phyloP scores from a whole-genome alignment of 2,888 invertebrate species.

The Eucriotettix oculatus region DNA sequence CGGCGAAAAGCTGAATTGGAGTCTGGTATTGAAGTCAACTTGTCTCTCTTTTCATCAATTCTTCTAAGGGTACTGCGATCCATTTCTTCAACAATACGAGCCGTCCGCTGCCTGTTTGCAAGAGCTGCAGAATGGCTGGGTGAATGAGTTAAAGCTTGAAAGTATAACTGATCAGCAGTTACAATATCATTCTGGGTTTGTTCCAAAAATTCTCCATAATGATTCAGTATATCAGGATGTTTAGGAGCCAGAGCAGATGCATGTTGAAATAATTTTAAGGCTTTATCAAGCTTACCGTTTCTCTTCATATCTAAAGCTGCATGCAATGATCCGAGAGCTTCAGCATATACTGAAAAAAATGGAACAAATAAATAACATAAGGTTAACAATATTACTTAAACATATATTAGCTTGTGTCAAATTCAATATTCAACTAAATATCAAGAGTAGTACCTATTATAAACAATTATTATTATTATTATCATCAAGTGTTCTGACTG shows the following conservation, averaged over 20 bases:
- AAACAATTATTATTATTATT: neutral
- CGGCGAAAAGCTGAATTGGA: slow-evolving; percentile 62
- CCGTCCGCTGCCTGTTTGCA: slow-evolving; percentile 66
- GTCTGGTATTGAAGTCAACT: slow-evolving; percentile 65
- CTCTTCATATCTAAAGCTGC: slow-evolving; percentile 73
- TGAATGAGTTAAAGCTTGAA: slow-evolving; percentile 63
- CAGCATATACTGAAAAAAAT: slow-evolving; percentile 24
- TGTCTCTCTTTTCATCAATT: slow-evolving; percentile 72
- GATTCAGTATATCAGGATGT: slow-evolving; percentile 48
- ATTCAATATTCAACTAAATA: neutral
- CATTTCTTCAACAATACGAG: slow-evolving; percentile 74
- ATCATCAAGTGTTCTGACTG: too few species aligned
- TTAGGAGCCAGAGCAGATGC: slow-evolving; percentile 80
- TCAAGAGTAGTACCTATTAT: neutral
- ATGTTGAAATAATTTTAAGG: slow-evolving; percentile 73
- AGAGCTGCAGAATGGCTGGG: slow-evolving; percentile 49
- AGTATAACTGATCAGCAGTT: slow-evolving; percentile 80
- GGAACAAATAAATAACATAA: neutral
- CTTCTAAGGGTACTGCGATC: slow-evolving; percentile 61
- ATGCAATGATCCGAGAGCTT: slow-evolving; percentile 71
- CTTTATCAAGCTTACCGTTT: slow-evolving; percentile 69
- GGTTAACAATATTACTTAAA: neutral
- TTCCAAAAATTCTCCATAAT: slow-evolving; percentile 83
- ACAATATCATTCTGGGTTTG: slow-evolving; percentile 69
- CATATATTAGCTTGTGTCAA: neutral